Evolutionary conservation across 2,888 invertebrate species (phyloP).

Genomic region (Perizoma affinitatum): DNA sequence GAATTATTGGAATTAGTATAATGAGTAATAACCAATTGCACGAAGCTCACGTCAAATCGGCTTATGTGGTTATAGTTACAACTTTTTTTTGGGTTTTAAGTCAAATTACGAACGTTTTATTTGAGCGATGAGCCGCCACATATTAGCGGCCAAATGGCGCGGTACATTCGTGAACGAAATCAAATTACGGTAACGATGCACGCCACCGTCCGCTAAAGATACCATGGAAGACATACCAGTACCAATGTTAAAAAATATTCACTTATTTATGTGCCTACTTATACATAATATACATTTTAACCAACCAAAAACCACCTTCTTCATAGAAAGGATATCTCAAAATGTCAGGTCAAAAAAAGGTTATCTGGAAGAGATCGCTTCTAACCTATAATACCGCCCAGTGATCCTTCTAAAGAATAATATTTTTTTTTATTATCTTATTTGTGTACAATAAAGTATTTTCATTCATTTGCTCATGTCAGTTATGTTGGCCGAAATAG

Average conservation of each 20-base stretch:
- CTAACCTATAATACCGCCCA: no score
- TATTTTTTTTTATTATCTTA: no score
- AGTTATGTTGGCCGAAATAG: no score
- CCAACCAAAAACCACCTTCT: no score
- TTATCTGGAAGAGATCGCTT: no score
- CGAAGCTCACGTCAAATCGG: slow-evolving; percentile 75
- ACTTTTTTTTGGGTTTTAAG: slow-evolving; percentile 61
- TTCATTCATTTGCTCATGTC: no score
- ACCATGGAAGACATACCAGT: slow-evolving; percentile 2
- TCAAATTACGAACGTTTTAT: slow-evolving; percentile 66
- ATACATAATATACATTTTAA: no score
- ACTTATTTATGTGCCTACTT: background rate
- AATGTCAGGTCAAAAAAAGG: no score
- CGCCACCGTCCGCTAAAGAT: slow-evolving; percentile 63
- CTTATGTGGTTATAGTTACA: slow-evolving; percentile 54
- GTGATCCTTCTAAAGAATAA: no score
- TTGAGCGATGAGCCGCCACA: slow-evolving; percentile 64
- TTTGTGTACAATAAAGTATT: no score
- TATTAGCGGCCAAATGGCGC: slow-evolving; percentile 65
- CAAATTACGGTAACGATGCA: slow-evolving; percentile 80
- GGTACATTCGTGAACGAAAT: slow-evolving; percentile 73
- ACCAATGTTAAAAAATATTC: background rate
- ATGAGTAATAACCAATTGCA: slow-evolving; percentile 78
- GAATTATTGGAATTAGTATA: slow-evolving; percentile 65
- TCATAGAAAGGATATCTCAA: no score